A percentile compares a stretch with the other conserved stretches of the same genome.
Evolutionary conservation across 2,797 vertebrate genomes (phyloP).

Genomic region (Onychomys leucogaster): DNA sequence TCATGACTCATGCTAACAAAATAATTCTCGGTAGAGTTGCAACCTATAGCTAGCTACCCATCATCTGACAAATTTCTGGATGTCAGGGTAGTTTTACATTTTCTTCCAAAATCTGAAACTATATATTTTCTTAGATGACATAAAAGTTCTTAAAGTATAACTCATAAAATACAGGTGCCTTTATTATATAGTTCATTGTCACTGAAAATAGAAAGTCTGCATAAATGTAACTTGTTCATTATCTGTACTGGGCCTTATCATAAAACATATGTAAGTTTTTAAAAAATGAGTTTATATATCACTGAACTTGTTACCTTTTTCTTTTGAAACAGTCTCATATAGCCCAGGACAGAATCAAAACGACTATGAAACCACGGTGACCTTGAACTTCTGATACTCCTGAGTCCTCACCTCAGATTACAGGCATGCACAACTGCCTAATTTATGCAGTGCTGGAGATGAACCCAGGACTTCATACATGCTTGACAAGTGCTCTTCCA

Average conservation of each 20-base stretch:
- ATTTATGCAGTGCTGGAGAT: neutral
- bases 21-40: conserved; percentile 50
- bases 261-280: neutral
- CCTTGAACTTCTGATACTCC: neutral
- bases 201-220: conserved; percentile 55
- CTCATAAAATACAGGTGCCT: conserved; percentile 39
- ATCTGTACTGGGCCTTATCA: conserved; percentile 31
- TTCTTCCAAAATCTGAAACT: conserved; percentile 56
- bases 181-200: conserved; percentile 35
- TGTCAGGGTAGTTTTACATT: conserved; percentile 19
- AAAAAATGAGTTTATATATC: conserved; percentile 29
- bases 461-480: neutral
- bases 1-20: conserved; percentile 20
- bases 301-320: neutral
- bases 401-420: neutral
- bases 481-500: neutral
- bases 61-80: conserved; percentile 41
- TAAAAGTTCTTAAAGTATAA: conserved; percentile 55
- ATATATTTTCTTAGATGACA: conserved; percentile 40
- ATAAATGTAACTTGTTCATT: conserved; percentile 35
- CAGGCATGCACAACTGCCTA: neutral
- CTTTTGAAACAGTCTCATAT: neutral
- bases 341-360: neutral
- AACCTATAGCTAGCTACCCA: conserved; percentile 45
- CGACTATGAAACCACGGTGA: neutral